Evolutionary conservation across 2,113 vertebrate species (phyloP).

Genomic region (Tragulus kanchil): DNA sequence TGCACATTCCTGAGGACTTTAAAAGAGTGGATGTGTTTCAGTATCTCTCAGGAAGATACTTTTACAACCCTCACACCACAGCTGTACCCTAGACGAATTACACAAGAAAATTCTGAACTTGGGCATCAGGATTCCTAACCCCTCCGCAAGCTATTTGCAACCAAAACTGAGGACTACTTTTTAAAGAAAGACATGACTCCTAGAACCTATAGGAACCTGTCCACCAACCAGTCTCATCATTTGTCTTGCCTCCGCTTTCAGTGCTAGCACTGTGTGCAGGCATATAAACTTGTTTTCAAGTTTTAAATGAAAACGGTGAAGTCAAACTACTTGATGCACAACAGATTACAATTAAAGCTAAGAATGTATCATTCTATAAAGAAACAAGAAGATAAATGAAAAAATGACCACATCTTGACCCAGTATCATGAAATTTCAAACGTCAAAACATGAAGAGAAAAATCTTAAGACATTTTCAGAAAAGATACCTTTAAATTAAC

Average conservation of each 20-base stretch:
- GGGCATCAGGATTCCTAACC: background rate
- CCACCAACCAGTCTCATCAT: background rate
- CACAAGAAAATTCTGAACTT: background rate
- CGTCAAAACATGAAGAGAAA: conserved; percentile 32
- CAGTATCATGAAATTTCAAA: conserved; percentile 15
- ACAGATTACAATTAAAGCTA: background rate
- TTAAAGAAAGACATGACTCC: background rate
- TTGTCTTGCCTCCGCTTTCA: background rate
- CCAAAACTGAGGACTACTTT: background rate
- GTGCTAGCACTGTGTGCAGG: background rate
- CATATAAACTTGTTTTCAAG: background rate
- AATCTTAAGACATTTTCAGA: background rate
- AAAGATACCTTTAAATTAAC: background rate
- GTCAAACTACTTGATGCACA: background rate
- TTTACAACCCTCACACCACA: background rate
- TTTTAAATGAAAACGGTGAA: background rate
- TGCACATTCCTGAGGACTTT: background rate
- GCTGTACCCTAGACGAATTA: background rate
- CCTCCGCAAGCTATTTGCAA: background rate
- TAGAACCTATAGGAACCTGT: background rate
- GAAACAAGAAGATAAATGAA: background rate
- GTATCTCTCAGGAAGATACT: background rate
- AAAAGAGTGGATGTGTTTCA: background rate
- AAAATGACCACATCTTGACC: background rate
- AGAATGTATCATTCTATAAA: background rate